phyloP scores from a whole-genome alignment of 2,797 vertebrate genomes.

The Trematomus bernacchii region DNA sequence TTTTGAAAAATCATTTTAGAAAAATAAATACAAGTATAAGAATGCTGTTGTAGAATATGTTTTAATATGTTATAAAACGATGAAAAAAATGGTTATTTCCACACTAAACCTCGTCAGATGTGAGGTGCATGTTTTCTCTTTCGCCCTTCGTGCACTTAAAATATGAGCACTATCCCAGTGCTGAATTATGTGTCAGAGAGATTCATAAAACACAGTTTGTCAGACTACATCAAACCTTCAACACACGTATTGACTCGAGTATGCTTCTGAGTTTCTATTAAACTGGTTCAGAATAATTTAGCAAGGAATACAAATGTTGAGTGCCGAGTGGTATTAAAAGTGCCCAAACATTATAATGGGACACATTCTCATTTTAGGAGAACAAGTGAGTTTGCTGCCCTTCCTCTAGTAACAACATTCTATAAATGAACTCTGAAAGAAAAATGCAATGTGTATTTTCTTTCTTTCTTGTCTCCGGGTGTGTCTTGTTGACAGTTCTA shows the following conservation, averaged over 20 bases:
- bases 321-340: background rate
- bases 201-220: background rate
- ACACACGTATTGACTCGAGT: background rate
- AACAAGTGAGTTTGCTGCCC: background rate
- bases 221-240: background rate
- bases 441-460: background rate
- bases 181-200: background rate
- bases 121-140: background rate
- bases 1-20: background rate
- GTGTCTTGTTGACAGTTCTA: constrained; percentile 61
- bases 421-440: background rate
- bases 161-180: background rate
- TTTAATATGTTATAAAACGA: background rate
- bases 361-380: background rate
- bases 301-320: background rate
- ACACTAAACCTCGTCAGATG: background rate
- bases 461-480: constrained; percentile 26
- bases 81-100: background rate
- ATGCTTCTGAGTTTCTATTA: background rate
- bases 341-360: background rate
- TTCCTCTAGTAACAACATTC: background rate
- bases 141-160: background rate
- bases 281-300: background rate
- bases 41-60: background rate
- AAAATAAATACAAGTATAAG: background rate